Evolutionary conservation across 2,113 vertebrate species (phyloP), one percentile per base, ranked within the genome.

Genomic region (Rhabdomys dilectus): DNA sequence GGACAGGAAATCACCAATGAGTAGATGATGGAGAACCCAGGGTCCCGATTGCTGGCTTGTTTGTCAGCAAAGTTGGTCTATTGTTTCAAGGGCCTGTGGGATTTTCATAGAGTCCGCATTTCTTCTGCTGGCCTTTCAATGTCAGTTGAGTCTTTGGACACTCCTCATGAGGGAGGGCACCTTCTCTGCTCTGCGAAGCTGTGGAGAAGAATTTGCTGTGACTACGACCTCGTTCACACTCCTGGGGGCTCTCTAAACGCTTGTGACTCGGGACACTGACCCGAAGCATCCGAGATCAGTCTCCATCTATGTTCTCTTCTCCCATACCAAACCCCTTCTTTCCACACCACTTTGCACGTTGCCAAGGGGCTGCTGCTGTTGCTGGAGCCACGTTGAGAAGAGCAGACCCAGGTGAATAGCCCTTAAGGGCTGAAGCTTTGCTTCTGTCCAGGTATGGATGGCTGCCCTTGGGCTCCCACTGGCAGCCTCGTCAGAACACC

Each of bases 31-130:
- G 60, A 72, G 45, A 95, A 13, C 72, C 42, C 62, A 84, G 39
- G 97, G 39, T 78, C 92, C 96, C 24, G 48, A 58, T 91, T 72
- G 73, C 86, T 60, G 94, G 73, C 72, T 96, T 88, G 62, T 73
- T 72, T 78, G 70, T 56, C 68, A 73, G 88, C 64, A 77, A 93
- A 73, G 58, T 73, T 36, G 77, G 73, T 16, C 91, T 22, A 5
- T 1, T 39, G 77, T 70, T 89, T 66, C 24, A 2, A 84, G 70
- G 75, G 77, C 56, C 72, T 68, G 24, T 24, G 73, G 81, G 45
- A 39, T 89, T 92, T 91, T 91, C 64, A 42, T 31, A 64, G 75
- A 78, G 76, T 58, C 70, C n/a, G 39, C 12, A 39, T 58, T 70
- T 95, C 90, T 60, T 97, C 81, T 91, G 53, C 82, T 89, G 81